Percentiles rank a stretch among this genome's conserved stretches.
Conservation (phyloP, 2,113 vertebrate genomes). For the Nothobranchius kuhntae region DNA sequence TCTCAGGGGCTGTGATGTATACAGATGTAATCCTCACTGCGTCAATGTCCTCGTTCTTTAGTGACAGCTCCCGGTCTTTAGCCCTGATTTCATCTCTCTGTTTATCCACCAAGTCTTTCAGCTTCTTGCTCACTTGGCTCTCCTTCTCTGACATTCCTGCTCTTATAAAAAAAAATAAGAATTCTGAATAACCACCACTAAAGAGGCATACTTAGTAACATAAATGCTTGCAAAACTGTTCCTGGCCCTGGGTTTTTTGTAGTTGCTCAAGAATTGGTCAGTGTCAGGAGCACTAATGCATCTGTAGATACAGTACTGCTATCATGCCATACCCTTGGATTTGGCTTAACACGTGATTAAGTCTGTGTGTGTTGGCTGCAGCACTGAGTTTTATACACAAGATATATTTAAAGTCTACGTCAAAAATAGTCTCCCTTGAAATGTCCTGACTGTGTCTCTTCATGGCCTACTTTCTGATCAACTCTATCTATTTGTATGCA, state of each 20-base stretch:
- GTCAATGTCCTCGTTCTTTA: slow-evolving; percentile 88
- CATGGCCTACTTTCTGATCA: slow-evolving; percentile 13
- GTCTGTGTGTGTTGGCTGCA: slow-evolving; percentile 12
- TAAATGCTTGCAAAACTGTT: no score
- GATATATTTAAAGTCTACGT: slow-evolving; percentile 54
- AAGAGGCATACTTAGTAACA: background rate
- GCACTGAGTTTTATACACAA: slow-evolving; percentile 25
- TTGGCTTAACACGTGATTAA: background rate
- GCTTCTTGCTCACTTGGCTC: slow-evolving; percentile 86
- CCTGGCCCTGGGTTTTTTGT: no score
- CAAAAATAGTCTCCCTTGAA: slow-evolving; percentile 60
- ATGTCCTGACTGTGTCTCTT: slow-evolving; percentile 18
- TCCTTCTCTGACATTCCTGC: slow-evolving; percentile 89
- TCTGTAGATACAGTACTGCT: background rate
- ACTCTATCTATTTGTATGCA: background rate
- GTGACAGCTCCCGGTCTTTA: slow-evolving; percentile 86
- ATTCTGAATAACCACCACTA: background rate
- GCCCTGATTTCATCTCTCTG: slow-evolving; percentile 91
- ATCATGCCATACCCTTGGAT: slow-evolving; percentile 8
- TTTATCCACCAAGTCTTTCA: slow-evolving; percentile 89
- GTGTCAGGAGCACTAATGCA: no score
- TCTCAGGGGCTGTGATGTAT: background rate
- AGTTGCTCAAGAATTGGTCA: no score
- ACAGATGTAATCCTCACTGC: slow-evolving; percentile 78
- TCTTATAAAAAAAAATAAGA: background rate